phyloP scores from a whole-genome alignment of 2,113 vertebrate genomes.

The Empidonax traillii region DNA sequence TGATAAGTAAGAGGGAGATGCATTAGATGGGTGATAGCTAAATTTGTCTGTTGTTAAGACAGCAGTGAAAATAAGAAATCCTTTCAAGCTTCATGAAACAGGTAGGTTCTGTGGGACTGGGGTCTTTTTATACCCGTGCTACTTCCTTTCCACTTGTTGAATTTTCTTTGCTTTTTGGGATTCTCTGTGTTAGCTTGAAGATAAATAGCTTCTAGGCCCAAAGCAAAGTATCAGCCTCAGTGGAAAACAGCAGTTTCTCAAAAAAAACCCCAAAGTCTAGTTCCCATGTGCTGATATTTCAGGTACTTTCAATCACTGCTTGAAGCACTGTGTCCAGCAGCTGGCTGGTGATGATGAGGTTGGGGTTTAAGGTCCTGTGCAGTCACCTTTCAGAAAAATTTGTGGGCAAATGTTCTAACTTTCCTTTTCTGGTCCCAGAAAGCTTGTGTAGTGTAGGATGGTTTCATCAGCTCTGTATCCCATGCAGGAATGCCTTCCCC shows the following conservation, averaged over 20 bases:
- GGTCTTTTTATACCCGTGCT: background rate
- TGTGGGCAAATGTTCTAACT: background rate
- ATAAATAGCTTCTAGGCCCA: background rate
- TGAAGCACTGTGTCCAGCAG: background rate
- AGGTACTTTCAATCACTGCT: background rate
- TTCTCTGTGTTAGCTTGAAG: background rate
- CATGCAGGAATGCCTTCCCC: background rate
- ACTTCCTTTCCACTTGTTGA: background rate
- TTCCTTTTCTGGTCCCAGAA: fast-evolving
- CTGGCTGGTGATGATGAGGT: background rate
- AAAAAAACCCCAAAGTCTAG: background rate
- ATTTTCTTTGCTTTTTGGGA: background rate
- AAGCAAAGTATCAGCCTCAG: background rate
- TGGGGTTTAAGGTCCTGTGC: background rate
- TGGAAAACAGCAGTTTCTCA: background rate
- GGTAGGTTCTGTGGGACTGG: background rate
- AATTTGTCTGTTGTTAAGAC: background rate
- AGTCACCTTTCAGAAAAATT: background rate
- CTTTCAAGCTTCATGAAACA: background rate
- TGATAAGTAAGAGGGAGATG: background rate
- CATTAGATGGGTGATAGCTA: background rate
- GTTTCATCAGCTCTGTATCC: background rate
- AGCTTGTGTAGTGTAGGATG: background rate
- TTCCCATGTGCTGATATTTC: background rate
- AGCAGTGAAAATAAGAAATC: background rate